These are phyloP conservation scores for Dendrolimus punctatus DNA, from an alignment of 1,140 invertebrate species.

Conservation along the genomic window DNA sequence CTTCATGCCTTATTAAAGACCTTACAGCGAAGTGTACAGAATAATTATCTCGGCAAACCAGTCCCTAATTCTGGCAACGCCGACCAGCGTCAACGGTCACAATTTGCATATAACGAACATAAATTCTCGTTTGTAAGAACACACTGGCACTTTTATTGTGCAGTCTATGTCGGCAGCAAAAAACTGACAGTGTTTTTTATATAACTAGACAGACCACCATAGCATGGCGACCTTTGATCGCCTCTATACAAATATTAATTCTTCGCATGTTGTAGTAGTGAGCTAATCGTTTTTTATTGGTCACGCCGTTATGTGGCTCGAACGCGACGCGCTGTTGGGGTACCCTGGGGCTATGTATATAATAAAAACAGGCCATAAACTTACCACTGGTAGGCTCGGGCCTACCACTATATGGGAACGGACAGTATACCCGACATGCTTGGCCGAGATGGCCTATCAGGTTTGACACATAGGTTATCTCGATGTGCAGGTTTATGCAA, in stretches of 20 bases:
- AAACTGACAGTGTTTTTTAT: slow-evolving; percentile 53
- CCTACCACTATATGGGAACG: too few relatives aligned
- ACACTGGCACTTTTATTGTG: slow-evolving; percentile 68
- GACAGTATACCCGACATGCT: too few relatives aligned
- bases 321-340: neutral
- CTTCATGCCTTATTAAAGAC: too few relatives aligned
- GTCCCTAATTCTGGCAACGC: too few relatives aligned
- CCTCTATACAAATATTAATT: slow-evolving; percentile 60
- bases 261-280: slow-evolving; percentile 31
- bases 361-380: too few relatives aligned
- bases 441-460: too few relatives aligned
- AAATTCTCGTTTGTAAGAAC: slow-evolving; percentile 70
- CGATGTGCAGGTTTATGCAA: too few relatives aligned
- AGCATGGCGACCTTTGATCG: slow-evolving; percentile 43
- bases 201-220: slow-evolving; percentile 44
- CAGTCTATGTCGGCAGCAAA: slow-evolving; percentile 53
- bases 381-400: too few relatives aligned
- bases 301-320: slow-evolving; percentile 14
- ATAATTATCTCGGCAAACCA: too few relatives aligned
- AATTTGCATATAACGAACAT: slow-evolving; percentile 64
- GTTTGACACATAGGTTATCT: too few relatives aligned
- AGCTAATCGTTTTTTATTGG: slow-evolving; percentile 46
- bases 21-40: too few relatives aligned
- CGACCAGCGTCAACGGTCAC: slow-evolving; percentile 30
- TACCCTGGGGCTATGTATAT: too few relatives aligned